A percentile compares a stretch with the other conserved stretches of the same genome.
phyloP scores from a whole-genome alignment of 1,140 invertebrate genomes.

The Danaus melanippus region DNA sequence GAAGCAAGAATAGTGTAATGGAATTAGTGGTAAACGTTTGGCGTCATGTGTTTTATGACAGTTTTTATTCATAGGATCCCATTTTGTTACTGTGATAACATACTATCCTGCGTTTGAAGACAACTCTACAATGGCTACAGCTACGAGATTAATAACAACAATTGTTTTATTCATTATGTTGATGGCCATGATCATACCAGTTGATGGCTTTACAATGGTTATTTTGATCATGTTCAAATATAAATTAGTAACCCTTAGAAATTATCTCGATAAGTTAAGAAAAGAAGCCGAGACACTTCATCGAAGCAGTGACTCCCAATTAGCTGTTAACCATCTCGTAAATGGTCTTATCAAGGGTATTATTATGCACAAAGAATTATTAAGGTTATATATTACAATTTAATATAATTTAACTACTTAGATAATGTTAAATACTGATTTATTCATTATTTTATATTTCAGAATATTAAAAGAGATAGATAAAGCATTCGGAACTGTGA shows the following conservation, averaged over 20 bases:
- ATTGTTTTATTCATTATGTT: slow-evolving; percentile 36
- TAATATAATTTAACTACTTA: background rate
- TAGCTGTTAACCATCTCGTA: slow-evolving; percentile 32
- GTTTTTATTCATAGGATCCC: slow-evolving; percentile 24
- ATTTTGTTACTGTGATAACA: slow-evolving; percentile 51
- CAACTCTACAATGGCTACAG: slow-evolving; percentile 29
- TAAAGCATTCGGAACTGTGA: slow-evolving; percentile 45
- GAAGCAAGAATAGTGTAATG: no score
- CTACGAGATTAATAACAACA: slow-evolving; percentile 37
- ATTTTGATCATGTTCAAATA: slow-evolving; percentile 56
- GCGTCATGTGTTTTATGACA: no score
- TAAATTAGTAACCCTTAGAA: slow-evolving; percentile 51
- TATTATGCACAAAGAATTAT: slow-evolving; percentile 45
- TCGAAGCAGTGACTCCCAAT: slow-evolving; percentile 19
- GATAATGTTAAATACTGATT: no score
- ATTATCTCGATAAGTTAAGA: slow-evolving; percentile 46
- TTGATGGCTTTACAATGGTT: slow-evolving; percentile 42
- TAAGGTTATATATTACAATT: slow-evolving; percentile 30
- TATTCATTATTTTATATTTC: background rate
- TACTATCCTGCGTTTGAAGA: slow-evolving; percentile 47
- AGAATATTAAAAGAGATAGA: slow-evolving; percentile 52
- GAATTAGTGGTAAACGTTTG: no score
- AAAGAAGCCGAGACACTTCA: slow-evolving; percentile 28
- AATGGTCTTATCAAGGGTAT: slow-evolving; percentile 51
- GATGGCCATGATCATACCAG: slow-evolving; percentile 43